These are phyloP conservation scores for Cydia amplana DNA, from an alignment of 1,140 invertebrate genomes.

Conservation along the genomic window DNA sequence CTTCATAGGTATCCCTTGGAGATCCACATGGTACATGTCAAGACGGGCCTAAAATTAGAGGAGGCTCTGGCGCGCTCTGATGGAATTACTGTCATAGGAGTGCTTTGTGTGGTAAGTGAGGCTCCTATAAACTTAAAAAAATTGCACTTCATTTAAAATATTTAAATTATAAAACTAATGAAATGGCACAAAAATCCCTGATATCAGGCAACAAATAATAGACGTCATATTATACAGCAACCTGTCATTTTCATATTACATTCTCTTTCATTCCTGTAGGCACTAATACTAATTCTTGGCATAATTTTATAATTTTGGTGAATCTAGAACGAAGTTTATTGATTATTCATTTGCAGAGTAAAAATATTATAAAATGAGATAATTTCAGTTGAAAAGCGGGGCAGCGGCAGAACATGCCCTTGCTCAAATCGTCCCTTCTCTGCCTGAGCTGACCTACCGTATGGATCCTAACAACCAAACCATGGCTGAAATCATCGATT, in stretches of 20 bases:
- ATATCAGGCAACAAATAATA: no score
- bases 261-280: no score
- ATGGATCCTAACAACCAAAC: constrained; percentile 27
- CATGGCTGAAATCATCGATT: constrained; percentile 47
- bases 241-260: no score
- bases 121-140: no score
- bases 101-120: constrained; percentile 56
- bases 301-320: no score
- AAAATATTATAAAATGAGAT: not conserved
- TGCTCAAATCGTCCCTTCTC: constrained; percentile 47
- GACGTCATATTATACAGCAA: no score
- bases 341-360: no score
- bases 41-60: constrained; percentile 56
- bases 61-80: constrained; percentile 57
- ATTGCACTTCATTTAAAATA: no score
- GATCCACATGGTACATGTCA: constrained; percentile 71
- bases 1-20: constrained; percentile 63
- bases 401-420: constrained; percentile 49
- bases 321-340: no score
- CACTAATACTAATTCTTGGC: no score
- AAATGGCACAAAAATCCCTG: no score
- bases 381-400: constrained; percentile 46
- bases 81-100: constrained; percentile 62
- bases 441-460: constrained; percentile 45
- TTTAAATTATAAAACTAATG: no score